A percentile compares a stretch with the other conserved stretches of the same genome.
Evolutionary conservation across 2,888 invertebrate species (phyloP).

Genomic region (Nomada flava): DNA sequence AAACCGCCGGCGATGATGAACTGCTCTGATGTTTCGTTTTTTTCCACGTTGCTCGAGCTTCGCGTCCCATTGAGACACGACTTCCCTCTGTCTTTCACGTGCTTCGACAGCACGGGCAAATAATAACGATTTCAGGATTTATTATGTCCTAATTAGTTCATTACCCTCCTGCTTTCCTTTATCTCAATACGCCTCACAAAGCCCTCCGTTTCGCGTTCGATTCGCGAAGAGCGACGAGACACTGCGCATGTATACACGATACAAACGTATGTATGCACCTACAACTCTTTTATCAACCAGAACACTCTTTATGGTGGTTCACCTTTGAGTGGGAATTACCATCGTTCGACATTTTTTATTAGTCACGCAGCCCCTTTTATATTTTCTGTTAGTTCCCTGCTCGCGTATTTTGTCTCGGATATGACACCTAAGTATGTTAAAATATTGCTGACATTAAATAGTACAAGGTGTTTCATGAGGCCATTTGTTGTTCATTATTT

Average conservation of each 20-base stretch:
- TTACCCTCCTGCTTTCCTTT: slow-evolving; percentile 32
- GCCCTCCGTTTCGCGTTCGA: not conserved
- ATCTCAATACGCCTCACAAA: slow-evolving; percentile 20
- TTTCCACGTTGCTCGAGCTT: slow-evolving; percentile 15
- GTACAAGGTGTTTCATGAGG: too few species aligned
- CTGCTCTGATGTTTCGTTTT: slow-evolving; percentile 32
- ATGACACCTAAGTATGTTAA: too few species aligned
- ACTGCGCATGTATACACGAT: not conserved
- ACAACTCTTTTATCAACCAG: too few species aligned
- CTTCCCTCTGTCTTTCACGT: slow-evolving; percentile 37
- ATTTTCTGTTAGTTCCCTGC: too few species aligned
- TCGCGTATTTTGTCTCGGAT: too few species aligned
- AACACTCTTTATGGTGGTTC: too few species aligned
- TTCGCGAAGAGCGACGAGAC: not conserved
- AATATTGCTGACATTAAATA: too few species aligned
- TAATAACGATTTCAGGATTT: slow-evolving; percentile 61
- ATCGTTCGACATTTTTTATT: too few species aligned
- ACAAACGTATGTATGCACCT: too few species aligned
- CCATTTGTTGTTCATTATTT: too few species aligned
- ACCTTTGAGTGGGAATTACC: too few species aligned
- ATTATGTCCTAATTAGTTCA: slow-evolving; percentile 62
- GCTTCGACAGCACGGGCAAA: slow-evolving; percentile 34
- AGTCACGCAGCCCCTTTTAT: too few species aligned
- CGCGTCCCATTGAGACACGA: slow-evolving; percentile 42
- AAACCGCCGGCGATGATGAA: slow-evolving; percentile 25